Evolutionary conservation across 2,797 vertebrate genomes (phyloP), one percentile per base, ranked within the genome.

Genomic region (Hemitrygon akajei): DNA sequence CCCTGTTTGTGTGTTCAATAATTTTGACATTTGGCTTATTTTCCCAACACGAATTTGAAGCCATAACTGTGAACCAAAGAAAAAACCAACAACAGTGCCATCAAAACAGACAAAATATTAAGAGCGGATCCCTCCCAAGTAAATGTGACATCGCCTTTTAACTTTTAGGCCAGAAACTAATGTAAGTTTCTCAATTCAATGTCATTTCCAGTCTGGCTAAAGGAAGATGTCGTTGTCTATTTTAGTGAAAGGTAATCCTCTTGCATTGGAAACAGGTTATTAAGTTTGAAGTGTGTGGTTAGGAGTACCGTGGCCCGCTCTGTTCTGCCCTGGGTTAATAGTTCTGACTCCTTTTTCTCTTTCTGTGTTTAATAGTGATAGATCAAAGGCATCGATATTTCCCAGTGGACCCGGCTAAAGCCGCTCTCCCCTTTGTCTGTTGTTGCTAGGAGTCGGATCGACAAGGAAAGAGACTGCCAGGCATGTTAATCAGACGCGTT

Each of bases 401-500:
- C 96, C 96, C 96, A 71, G 69, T 94, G 94, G 96, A 97, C 96
- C 95, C 95, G 89, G 94, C 96, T 96, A 97, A 96, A 95, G 94
- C 96, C 96, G 94, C 73, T 92, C 94, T 96, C 96, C 27, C 37
- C 91, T 97, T 98, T 98, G 97, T 97, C 95, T 95, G 95, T 95
- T 95, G 97, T 97, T 98, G 97, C 97, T 97, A 97, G 97, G 97
- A 97, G 96, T 94, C 95, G 82, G 47, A 92, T 95, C 95, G 96
- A 96, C 96, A 96, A 96, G 97, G 96, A 95, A 95, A 95, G 97
- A 96, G 95, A 96, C 95, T 96, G 95, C 95, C 95, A 94, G 95
- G 95, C 96, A 96, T 96, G 96, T 97, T 97, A 98, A 97, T 98
- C 96, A 97, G 96, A 96, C 95, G 97, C 95, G 95, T 97, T 97